Evolutionary conservation across 2,113 vertebrate species (phyloP).

Genomic region (Poecile atricapillus): DNA sequence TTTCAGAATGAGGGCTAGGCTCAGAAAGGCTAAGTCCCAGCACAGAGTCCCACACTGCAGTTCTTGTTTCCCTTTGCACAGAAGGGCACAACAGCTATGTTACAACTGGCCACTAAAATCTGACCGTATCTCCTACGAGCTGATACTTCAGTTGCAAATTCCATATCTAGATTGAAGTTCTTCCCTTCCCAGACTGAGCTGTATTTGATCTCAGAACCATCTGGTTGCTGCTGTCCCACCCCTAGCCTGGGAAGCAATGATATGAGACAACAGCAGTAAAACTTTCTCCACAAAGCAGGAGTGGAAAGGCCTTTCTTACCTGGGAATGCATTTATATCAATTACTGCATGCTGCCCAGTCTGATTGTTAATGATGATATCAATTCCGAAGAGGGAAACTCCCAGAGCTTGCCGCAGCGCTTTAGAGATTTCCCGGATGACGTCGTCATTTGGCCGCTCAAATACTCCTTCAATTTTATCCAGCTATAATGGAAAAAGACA

Average conservation of each 20-base stretch:
- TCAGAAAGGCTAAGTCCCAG: neutral
- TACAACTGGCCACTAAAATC: neutral
- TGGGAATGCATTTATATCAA: constrained; percentile 98
- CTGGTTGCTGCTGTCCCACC: neutral
- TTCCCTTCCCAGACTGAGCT: neutral
- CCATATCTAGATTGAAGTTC: neutral
- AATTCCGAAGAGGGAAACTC: constrained; percentile 94
- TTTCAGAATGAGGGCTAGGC: neutral
- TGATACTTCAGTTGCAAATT: neutral
- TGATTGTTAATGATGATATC: constrained; percentile 98
- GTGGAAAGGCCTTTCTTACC: constrained; percentile 71
- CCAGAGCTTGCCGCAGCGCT: constrained; percentile 85
- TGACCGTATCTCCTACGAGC: neutral
- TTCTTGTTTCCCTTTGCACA: neutral
- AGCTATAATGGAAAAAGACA: constrained; percentile 70
- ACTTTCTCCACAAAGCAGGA: neutral
- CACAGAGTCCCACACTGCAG: neutral
- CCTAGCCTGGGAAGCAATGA: neutral
- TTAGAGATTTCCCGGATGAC: constrained; percentile 91
- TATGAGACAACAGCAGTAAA: neutral
- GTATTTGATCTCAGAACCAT: neutral
- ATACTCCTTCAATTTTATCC: constrained; percentile 94
- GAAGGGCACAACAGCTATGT: neutral
- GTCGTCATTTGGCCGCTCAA: constrained; percentile 87
- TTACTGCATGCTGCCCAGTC: constrained; percentile 93